Conservation (phyloP, 2,113 vertebrate species). For the Podarcis muralis region DNA sequence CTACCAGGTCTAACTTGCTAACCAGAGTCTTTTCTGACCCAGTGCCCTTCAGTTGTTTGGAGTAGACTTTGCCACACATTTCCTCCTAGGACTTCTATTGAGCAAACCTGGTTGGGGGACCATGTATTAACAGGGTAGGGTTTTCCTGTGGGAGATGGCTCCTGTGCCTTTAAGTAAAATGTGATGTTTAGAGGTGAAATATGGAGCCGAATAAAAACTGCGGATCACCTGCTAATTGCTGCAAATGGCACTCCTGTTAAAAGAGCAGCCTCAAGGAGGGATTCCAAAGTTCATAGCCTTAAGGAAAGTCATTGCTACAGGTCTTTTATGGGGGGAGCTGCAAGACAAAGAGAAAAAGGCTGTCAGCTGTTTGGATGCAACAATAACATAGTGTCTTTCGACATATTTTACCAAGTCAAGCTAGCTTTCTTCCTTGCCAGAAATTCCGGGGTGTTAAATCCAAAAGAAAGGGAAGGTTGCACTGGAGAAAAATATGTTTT, state of each 20-base stretch:
- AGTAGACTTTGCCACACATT: background rate
- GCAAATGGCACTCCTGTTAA: background rate
- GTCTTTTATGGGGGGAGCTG: background rate
- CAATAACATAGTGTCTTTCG: background rate
- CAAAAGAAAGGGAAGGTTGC: no score
- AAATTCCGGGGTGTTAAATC: no score
- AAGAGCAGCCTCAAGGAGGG: background rate
- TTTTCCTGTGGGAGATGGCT: no score
- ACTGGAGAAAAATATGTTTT: no score
- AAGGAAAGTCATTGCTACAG: background rate
- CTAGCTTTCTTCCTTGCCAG: no score
- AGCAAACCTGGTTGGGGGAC: background rate
- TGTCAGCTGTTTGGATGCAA: background rate
- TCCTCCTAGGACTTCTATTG: background rate
- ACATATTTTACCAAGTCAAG: no score
- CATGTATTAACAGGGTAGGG: no score
- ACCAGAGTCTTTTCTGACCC: background rate
- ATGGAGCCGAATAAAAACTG: background rate
- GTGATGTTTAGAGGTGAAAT: no score
- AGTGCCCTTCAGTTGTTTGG: background rate
- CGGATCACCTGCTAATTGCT: background rate
- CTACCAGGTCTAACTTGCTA: no score
- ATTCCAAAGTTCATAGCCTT: background rate
- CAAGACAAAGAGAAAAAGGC: background rate
- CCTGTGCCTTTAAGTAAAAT: background rate